Evolutionary conservation across 2,113 vertebrate genomes (phyloP), one percentile per base, ranked within the genome.

Genomic region (Procavia capensis): DNA sequence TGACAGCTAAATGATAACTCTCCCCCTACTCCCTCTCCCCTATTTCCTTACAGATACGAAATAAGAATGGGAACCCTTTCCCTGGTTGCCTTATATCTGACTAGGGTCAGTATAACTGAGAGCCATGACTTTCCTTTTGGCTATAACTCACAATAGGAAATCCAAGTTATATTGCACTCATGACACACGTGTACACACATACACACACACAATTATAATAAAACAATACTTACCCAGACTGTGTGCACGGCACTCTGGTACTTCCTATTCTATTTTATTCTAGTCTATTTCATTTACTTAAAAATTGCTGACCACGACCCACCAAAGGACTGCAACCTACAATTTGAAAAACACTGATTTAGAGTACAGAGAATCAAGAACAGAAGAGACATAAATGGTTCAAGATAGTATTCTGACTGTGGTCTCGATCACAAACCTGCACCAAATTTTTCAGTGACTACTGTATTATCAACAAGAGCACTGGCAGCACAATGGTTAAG

Each of bases 201-300:
- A 1, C 20, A 75, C 25, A 88, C 2, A 24, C 2, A 19, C 24
- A 61, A 63, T 6, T 41, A 3, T 4, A 68, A 76, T 19, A 64
- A 61, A 88, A 50, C 10, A 72, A 7, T 36, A 45, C 20, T 63
- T 41, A 82, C n/a, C 43, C 41, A 36, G 5, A 31, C 13, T 86
- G 66, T 43, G 63, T 79, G n/a, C 34, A 68, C 36, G 19, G 41
- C 25, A 59, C 22, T 87, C 85, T 27, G 50, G 27, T 72, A 27
- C 61, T 76, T 79, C 78, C 41, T 45, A 61, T 20, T 72, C 68
- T 75, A 39, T 41, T 84, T 85, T 75, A 94, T 78, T 95, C 47
- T 79, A 17, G 24, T 36, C 8, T 25, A 63, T 39, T 74, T 75
- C 34, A 47, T 31, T 85, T 64, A 75, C 54, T 91, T n/a, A 7